A percentile compares a stretch with the other conserved stretches of the same genome.
Evolutionary conservation across 2,797 vertebrate genomes (phyloP).

Genomic region (Graptemys geographica): DNA sequence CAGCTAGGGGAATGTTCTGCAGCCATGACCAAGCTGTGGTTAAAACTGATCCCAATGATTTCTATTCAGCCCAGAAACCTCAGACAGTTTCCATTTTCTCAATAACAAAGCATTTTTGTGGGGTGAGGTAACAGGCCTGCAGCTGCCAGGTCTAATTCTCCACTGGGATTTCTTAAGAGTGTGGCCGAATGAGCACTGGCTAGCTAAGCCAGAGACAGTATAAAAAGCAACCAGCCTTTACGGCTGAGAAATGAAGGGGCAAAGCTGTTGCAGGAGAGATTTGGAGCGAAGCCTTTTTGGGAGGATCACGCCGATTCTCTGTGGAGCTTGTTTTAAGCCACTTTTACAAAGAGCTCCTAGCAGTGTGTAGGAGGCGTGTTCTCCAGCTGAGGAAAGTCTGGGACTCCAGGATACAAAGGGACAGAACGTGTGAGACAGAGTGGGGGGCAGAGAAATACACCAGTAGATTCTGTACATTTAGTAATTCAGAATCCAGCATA

Average conservation of each 20-base stretch:
- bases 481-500: rapidly evolving
- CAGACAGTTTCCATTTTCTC: slow-evolving; percentile 86
- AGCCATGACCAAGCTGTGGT: slow-evolving; percentile 65
- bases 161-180: slow-evolving; percentile 64
- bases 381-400: not conserved
- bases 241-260: not conserved
- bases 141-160: slow-evolving; percentile 83
- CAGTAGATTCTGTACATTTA: not conserved
- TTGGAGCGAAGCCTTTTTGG: not conserved
- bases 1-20: slow-evolving; percentile 44
- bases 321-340: not conserved
- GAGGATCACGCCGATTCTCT: not conserved
- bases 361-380: not conserved
- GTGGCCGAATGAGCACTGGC: not conserved
- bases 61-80: slow-evolving; percentile 80
- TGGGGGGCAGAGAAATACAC: not conserved
- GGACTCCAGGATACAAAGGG: not conserved
- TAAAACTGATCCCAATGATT: slow-evolving; percentile 78
- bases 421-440: not conserved
- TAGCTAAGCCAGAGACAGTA: too few species aligned
- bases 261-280: rapidly evolving
- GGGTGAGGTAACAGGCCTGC: slow-evolving; percentile 89
- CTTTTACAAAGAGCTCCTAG: not conserved
- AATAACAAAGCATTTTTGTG: slow-evolving; percentile 91
- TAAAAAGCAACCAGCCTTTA: not conserved